Percentiles rank a stretch among this genome's conserved stretches.
phyloP scores from a whole-genome alignment of 2,797 vertebrate species.

The Morelia viridis region DNA sequence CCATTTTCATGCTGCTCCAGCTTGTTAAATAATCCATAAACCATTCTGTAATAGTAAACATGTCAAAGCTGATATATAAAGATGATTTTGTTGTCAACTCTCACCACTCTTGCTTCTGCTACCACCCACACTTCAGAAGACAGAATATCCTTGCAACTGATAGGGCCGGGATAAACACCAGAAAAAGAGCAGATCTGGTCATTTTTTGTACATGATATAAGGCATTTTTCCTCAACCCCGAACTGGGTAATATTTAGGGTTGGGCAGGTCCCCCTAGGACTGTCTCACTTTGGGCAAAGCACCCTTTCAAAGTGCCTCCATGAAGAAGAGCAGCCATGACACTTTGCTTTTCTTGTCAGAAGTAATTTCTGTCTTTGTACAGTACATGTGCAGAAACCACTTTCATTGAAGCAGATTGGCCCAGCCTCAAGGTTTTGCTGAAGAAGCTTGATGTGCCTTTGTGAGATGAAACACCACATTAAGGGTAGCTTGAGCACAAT shows the following conservation, averaged over 20 bases:
- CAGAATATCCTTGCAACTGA: not conserved
- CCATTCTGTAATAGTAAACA: not conserved
- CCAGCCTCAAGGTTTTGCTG: not conserved
- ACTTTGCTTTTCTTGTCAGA: not conserved
- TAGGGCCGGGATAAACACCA: not conserved
- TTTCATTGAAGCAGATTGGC: not conserved
- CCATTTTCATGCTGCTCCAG: not conserved
- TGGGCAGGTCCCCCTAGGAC: not conserved
- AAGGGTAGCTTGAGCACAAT: not conserved
- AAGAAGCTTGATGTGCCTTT: not conserved
- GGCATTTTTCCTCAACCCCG: not conserved
- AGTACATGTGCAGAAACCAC: not conserved
- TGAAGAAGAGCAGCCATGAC: not conserved
- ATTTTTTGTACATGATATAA: not conserved
- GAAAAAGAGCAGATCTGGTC: not conserved
- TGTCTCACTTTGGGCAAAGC: not conserved
- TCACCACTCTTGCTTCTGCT: not conserved
- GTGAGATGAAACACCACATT: not conserved
- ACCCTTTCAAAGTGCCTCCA: no score
- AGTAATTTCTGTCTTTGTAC: not conserved
- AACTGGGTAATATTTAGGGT: not conserved
- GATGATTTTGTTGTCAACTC: not conserved
- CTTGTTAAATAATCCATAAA: not conserved
- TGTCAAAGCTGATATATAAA: not conserved
- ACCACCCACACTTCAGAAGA: not conserved